A percentile compares a stretch with the other conserved stretches of the same genome.
Conservation (phyloP, 2,113 vertebrate genomes). For the Isichthys henryi region DNA sequence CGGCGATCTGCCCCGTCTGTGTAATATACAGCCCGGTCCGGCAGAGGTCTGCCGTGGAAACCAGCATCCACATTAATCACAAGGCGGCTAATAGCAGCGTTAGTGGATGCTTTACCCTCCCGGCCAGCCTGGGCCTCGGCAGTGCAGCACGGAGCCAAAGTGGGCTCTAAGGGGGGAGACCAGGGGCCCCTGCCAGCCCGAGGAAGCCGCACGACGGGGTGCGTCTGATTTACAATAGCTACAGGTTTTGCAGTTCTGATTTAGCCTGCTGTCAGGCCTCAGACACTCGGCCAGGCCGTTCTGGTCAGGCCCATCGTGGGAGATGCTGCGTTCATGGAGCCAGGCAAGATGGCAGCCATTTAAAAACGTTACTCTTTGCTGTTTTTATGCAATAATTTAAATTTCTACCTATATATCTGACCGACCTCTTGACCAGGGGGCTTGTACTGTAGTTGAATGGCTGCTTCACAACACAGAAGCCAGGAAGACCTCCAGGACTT, state of each 20-base stretch:
- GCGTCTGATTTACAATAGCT: conserved; percentile 25
- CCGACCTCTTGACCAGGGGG: conserved; percentile 40
- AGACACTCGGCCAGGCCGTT: conserved; percentile 40
- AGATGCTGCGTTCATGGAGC: conserved; percentile 29
- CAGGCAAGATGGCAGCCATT: neutral
- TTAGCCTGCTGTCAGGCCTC: conserved; percentile 32
- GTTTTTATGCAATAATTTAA: conserved; percentile 30
- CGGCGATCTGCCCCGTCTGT: neutral
- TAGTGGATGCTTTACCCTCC: neutral
- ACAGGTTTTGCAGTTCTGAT: conserved; percentile 43
- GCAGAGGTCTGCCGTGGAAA: neutral
- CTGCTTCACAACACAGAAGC: conserved; percentile 36
- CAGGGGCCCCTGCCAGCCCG: neutral
- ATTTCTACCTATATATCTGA: conserved; percentile 49
- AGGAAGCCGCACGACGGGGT: conserved; percentile 27
- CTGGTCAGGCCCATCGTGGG: conserved; percentile 28
- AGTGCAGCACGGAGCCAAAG: neutral
- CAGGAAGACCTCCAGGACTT: neutral
- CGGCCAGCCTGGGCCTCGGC: neutral
- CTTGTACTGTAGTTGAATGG: conserved; percentile 17
- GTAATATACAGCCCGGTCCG: neutral
- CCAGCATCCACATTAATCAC: neutral
- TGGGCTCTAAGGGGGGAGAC: neutral
- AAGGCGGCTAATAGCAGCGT: neutral
- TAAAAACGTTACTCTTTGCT: neutral